Percentiles rank a stretch among this genome's conserved stretches.
These are phyloP conservation scores for Sprattus sprattus DNA, from an alignment of 2,113 vertebrate species.

Conservation along the genomic window DNA sequence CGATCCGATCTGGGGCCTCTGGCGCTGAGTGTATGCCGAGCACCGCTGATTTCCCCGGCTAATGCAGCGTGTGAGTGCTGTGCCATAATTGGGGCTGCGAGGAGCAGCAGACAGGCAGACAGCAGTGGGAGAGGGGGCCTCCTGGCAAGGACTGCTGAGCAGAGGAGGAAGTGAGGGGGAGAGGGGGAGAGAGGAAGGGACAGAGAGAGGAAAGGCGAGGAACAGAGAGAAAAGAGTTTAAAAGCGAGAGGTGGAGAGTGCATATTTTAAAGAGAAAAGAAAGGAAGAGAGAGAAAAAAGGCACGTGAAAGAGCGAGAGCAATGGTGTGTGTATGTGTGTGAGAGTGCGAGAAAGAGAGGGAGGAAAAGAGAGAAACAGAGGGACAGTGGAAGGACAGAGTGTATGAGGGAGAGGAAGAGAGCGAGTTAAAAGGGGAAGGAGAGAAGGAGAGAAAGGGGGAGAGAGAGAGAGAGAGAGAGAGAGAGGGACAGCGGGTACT, in stretches of 20 bases:
- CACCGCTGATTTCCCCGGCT: conserved; percentile 28
- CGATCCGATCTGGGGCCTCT: too few relatives aligned
- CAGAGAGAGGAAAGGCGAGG: neutral
- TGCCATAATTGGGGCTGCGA: conserved; percentile 10
- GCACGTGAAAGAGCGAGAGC: neutral
- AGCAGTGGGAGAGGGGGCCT: neutral
- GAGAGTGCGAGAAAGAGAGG: neutral
- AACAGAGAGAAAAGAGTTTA: neutral
- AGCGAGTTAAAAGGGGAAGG: neutral
- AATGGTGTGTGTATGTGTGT: too few relatives aligned
- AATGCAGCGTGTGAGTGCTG: conserved; percentile 11
- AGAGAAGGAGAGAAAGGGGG: neutral
- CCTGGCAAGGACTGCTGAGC: conserved; percentile 8
- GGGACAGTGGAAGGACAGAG: neutral
- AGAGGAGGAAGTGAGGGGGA: neutral
- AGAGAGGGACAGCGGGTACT: neutral
- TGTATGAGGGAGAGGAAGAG: too few relatives aligned
- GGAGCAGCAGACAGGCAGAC: conserved; percentile 13
- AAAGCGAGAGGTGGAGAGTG: neutral
- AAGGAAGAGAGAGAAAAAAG: neutral
- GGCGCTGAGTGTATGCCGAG: neutral
- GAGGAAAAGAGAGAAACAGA: neutral
- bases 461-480: neutral
- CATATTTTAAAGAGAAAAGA: neutral
- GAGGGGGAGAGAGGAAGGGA: neutral